Conservation (phyloP, 2,113 vertebrate genomes). For the Entomyzon cyanotis region DNA sequence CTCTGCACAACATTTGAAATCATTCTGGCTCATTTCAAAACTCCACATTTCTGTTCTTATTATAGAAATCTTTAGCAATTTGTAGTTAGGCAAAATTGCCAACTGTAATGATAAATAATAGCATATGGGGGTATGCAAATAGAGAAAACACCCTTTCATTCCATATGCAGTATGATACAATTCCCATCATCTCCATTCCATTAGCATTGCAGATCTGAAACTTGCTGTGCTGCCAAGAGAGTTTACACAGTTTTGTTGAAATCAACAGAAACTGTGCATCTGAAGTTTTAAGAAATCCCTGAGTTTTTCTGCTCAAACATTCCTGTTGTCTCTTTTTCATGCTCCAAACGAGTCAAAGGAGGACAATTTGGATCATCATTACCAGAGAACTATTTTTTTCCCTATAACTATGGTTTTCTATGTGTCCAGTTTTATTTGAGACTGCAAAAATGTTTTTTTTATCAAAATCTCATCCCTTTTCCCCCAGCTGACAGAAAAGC, state of each 20-base stretch:
- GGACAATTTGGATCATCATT: neutral
- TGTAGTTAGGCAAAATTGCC: neutral
- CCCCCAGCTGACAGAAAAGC: neutral
- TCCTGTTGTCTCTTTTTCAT: neutral
- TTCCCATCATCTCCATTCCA: neutral
- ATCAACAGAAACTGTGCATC: neutral
- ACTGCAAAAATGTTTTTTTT: neutral
- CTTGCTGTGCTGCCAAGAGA: neutral
- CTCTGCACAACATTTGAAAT: neutral
- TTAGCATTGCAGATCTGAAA: neutral
- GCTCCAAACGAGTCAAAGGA: neutral
- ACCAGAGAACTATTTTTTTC: neutral
- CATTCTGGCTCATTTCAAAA: neutral
- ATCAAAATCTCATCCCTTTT: neutral
- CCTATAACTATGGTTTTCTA: neutral
- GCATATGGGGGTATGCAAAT: neutral
- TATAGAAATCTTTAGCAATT: neutral
- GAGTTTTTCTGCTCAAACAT: neutral
- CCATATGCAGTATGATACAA: neutral
- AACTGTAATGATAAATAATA: constrained; percentile 8
- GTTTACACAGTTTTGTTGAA: neutral
- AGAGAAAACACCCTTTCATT: neutral
- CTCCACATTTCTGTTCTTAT: neutral
- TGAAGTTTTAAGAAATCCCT: neutral
- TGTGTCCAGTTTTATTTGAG: neutral